Percentiles rank a stretch among this genome's conserved stretches.
Conservation (phyloP, 2,113 vertebrate species). For the Morone chrysops region DNA sequence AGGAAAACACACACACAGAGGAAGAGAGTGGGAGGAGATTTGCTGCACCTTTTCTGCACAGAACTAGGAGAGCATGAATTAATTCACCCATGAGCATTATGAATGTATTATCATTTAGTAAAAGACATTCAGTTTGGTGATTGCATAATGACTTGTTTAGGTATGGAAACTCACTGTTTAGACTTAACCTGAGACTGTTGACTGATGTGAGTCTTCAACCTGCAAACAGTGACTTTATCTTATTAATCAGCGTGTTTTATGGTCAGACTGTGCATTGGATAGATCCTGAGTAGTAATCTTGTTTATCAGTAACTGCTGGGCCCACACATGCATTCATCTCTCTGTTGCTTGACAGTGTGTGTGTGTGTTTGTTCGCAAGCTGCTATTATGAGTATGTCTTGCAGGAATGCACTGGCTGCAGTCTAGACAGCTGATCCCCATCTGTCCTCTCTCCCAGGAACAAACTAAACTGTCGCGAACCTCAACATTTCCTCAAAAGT, state of each 20-base stretch:
- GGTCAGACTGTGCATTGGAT: background rate
- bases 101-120: too few species aligned
- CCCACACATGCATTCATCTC: background rate
- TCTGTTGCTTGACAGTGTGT: constrained; percentile 47
- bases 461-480: constrained; percentile 13
- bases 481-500: background rate
- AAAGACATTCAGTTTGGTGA: too few species aligned
- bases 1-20: too few species aligned
- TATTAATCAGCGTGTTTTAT: background rate
- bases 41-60: too few species aligned
- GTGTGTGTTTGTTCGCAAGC: background rate
- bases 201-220: too few species aligned
- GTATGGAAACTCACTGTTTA: too few species aligned
- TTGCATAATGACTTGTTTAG: too few species aligned
- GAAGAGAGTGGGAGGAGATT: too few species aligned
- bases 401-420: constrained; percentile 68
- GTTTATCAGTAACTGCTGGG: background rate
- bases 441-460: constrained; percentile 52
- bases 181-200: too few species aligned
- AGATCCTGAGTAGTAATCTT: background rate
- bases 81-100: too few species aligned
- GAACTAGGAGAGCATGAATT: too few species aligned
- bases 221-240: too few species aligned
- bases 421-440: constrained; percentile 80
- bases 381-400: constrained; percentile 31